Conservation (phyloP, 2,888 invertebrate genomes). For the Cerastis rubricosa region DNA sequence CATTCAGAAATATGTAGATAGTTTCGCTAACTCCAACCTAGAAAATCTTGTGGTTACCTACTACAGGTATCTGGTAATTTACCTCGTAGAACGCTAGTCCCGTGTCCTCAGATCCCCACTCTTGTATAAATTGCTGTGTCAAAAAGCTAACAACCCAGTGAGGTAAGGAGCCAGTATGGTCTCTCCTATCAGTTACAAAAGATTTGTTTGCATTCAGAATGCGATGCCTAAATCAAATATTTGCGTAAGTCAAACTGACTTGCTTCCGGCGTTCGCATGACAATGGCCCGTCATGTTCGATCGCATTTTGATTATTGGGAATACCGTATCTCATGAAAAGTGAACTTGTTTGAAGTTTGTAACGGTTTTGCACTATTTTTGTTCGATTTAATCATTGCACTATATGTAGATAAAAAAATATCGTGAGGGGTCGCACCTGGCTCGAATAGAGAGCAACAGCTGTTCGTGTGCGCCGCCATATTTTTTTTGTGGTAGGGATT, state of each 20-base stretch:
- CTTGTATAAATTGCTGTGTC: not conserved
- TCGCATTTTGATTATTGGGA: slow-evolving; percentile 66
- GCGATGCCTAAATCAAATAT: slow-evolving; percentile 73
- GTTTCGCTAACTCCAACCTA: not conserved
- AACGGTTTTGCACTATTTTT: slow-evolving; percentile 44
- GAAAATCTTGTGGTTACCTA: not conserved
- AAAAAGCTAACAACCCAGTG: slow-evolving; percentile 1
- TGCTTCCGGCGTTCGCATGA: slow-evolving; percentile 72
- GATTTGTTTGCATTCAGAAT: slow-evolving; percentile 69
- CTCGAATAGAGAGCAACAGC: slow-evolving; percentile 75
- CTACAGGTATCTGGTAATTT: not conserved
- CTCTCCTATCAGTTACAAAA: slow-evolving; percentile 29
- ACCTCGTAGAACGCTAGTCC: not conserved
- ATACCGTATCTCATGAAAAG: slow-evolving; percentile 42
- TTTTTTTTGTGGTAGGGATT: slow-evolving; percentile 13
- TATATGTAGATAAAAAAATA: slow-evolving; percentile 33
- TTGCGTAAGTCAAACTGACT: slow-evolving; percentile 76
- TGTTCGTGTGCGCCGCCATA: slow-evolving; percentile 71
- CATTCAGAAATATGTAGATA: not conserved
- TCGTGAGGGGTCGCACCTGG: slow-evolving; percentile 71
- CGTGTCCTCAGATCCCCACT: not conserved
- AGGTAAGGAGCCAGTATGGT: not conserved
- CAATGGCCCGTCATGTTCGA: slow-evolving; percentile 68
- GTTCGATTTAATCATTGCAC: slow-evolving; percentile 10
- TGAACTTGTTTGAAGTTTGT: slow-evolving; percentile 21